Percentiles rank a stretch among this genome's conserved stretches.
Conservation (phyloP, 2,888 invertebrate species). For the Aporophyla lueneburgensis region DNA sequence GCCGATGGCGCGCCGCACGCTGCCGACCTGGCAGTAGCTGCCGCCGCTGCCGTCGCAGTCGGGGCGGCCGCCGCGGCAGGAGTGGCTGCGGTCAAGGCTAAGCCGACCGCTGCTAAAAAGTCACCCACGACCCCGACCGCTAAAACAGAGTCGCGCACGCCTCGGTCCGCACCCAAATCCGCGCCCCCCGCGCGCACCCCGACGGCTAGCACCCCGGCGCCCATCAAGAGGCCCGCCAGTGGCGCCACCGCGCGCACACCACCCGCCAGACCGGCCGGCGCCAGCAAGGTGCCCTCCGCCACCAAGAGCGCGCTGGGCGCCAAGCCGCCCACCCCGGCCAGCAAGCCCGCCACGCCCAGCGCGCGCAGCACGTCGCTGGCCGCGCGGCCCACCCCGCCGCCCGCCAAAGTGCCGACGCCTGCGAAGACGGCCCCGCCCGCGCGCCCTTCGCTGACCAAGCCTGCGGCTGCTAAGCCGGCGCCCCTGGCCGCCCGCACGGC, state of each 20-base stretch:
- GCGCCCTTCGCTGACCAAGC: conserved; percentile 49
- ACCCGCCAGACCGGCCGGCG: conserved; percentile 61
- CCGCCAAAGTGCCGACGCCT: conserved; percentile 61
- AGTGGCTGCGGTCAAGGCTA: conserved; percentile 65
- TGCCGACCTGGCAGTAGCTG: conserved; percentile 56
- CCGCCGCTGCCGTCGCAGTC: conserved; percentile 71
- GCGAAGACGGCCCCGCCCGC: conserved; percentile 54
- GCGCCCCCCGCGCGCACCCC: conserved; percentile 72
- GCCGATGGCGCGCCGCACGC: conserved; percentile 64
- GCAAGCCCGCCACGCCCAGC: conserved; percentile 51
- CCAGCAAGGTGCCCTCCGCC: conserved; percentile 62
- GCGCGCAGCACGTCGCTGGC: conserved; percentile 38
- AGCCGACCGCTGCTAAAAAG: conserved; percentile 70
- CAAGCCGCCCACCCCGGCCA: conserved; percentile 58
- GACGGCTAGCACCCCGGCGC: conserved; percentile 68
- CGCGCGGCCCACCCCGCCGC: conserved; percentile 68
- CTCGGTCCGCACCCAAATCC: conserved; percentile 71
- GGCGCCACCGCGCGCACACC: conserved; percentile 68
- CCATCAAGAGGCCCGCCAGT: conserved; percentile 66
- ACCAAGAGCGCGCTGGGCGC: conserved; percentile 59
- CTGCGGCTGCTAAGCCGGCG: conserved; percentile 54
- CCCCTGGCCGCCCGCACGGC: conserved; percentile 50
- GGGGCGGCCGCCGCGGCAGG: conserved; percentile 70
- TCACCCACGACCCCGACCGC: conserved; percentile 74
- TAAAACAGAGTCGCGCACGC: conserved; percentile 70